Evolutionary conservation across 2,113 vertebrate genomes (phyloP), one percentile per base, ranked within the genome.

Genomic region (Pollimyrus isidori): DNA sequence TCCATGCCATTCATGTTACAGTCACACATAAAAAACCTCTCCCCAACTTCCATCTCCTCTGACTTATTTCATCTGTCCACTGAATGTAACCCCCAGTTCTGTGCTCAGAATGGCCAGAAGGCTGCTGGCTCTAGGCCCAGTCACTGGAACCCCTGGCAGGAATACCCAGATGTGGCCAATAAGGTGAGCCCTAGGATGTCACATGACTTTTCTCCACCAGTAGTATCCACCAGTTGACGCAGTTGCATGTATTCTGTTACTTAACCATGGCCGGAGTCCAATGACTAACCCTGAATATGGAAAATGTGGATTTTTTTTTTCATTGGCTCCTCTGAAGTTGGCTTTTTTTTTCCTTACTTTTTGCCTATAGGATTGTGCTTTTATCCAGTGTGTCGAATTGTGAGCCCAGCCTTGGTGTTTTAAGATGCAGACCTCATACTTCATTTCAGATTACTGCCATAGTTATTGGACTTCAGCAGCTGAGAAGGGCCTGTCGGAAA

Each of bases 381-480:
- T 48, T 84, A 42, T 30, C 50, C 50, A 52, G 13, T n/a, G 46
- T 13, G 1, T 80, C 39, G 19, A 17, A 19, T 42, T 80, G 1
- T 80, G 35, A 42, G 73, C 73, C 11, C 17, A 19, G 73, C 35
- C 26, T 42, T 80, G 35, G 42, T 39, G 73, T 45, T 39, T 65
- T 88, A 26, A 88, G 48, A 76, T 80, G 69, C 39, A 4, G 5
- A 30, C 65, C 30, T 73, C 11, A 73, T 73, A 26, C 21, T 2
- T 90, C 35, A 62, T 42, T 50, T 35, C 76, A 90, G 90, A 86
- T 88, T 35, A 86, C 82, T 13, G 90, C 80, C 0, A 9, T 90
- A 46, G 45, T 86, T 30, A 90, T 90, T 88, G 90, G 89, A 73
- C 62, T 90, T 58, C 76, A 89, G 62, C 76, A 90, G 26, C 42